Evolutionary conservation across 37 sponge, comb jelly and placozoan species (phyloP), one percentile per base, ranked within the genome.

Genomic region (Lycopodina hypogea): DNA sequence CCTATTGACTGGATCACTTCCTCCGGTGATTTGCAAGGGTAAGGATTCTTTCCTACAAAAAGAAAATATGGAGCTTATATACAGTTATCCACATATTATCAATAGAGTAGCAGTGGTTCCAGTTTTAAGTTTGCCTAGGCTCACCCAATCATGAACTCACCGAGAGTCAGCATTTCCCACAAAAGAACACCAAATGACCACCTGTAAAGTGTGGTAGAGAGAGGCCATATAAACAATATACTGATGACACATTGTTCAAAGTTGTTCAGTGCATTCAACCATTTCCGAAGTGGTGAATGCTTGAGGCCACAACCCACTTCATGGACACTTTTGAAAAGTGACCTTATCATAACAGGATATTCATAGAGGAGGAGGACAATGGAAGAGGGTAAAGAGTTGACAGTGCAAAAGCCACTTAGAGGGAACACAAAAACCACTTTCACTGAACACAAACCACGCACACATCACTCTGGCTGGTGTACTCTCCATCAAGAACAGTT

Each of bases 181-280:
- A 86, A 57, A 0, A 86, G 56, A 38, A 86, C 35, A 33, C 86
- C 86, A 86, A 79, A 86, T 12, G 86, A 86, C 86, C 86, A 86
- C 40, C 86, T 86, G 38, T 69, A 67, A n/a, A 19, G n/a, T n/a
- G n/a, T n/a, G n/a, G n/a, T n/a, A n/a, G n/a, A 58, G 57, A 3
- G 2, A 75, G n/a, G 42, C 72, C n/a, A 22, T n/a, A 45, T 24
- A 2, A 71, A 9, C 24, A 36, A 8, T 42, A 18, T 45, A 29
- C 36, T 67, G 36, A 18, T 18, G 28, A n/a, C 62, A 15, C 62
- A 45, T 9, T 12, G 8, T 4, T 45, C 48, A 45, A 45, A 45
- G 48, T 45, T 9, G 29, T 60, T 60, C 14, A 60, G 24, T 60
- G 61, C 24, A 60, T 60, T 60, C 29, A n/a, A 12, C 28, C 61